Conservation (phyloP, 2,888 invertebrate genomes). For the Drosophila maculinotata region DNA sequence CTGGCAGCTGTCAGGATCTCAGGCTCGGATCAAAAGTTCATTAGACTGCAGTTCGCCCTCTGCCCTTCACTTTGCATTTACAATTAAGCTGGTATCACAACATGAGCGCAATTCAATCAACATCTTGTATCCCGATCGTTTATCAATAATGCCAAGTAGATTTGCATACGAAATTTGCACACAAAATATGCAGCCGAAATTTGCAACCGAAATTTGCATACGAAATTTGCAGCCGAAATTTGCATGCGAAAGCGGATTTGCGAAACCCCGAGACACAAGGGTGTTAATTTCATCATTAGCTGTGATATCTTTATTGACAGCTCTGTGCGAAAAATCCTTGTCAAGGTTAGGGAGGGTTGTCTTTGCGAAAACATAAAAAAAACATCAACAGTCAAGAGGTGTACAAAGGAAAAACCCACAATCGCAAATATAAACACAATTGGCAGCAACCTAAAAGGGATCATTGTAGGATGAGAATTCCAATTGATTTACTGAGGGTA, state of each 20-base stretch:
- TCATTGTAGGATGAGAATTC: slow-evolving; percentile 15
- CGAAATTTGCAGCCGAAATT: slow-evolving; percentile 20
- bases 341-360: slow-evolving; percentile 23
- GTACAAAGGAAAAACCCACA: slow-evolving; percentile 60
- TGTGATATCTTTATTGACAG: slow-evolving; percentile 53
- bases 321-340: slow-evolving; percentile 33
- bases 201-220: slow-evolving; percentile 47
- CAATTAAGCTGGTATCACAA: slow-evolving; percentile 59
- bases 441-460: slow-evolving; percentile 11
- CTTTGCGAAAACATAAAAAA: no score
- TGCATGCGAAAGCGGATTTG: slow-evolving; percentile 50
- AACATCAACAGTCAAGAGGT: slow-evolving; percentile 63
- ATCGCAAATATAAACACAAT: slow-evolving; percentile 67
- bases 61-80: slow-evolving; percentile 2
- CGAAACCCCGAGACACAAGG: slow-evolving; percentile 36
- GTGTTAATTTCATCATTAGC: slow-evolving; percentile 75
- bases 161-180: slow-evolving; percentile 44
- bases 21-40: neutral
- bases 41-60: slow-evolving; percentile 28
- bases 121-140: slow-evolving; percentile 28
- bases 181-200: slow-evolving; percentile 19
- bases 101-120: slow-evolving; percentile 25
- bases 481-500: slow-evolving; percentile 17
- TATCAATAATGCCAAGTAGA: slow-evolving; percentile 55
- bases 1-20: slow-evolving; percentile 42